A percentile compares a stretch with the other conserved stretches of the same genome.
These are phyloP conservation scores for Periparus ater DNA, from an alignment of 2,797 vertebrate species.

Conservation along the genomic window DNA sequence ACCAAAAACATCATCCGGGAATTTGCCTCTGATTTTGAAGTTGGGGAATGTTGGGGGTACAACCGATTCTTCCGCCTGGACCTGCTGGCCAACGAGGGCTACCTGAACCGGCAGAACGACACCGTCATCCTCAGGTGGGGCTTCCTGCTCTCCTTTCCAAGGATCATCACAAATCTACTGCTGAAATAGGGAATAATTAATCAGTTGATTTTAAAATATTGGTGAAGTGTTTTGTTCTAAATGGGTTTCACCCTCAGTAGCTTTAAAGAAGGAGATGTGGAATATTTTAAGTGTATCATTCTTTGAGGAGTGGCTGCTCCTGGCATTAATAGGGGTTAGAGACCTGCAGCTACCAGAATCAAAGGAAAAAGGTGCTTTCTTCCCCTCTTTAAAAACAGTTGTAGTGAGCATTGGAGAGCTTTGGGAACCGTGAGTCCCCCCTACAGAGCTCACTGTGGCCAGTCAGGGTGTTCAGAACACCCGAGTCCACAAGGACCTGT, in stretches of 20 bases:
- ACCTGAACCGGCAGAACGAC: slow-evolving; percentile 95
- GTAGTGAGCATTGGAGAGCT: neutral
- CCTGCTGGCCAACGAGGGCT: slow-evolving; percentile 95
- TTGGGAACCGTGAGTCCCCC: neutral
- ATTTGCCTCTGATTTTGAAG: slow-evolving; percentile 98
- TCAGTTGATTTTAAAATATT: neutral
- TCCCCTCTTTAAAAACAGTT: neutral
- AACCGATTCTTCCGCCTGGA: slow-evolving; percentile 97
- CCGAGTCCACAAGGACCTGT: neutral
- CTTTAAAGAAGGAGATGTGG: neutral
- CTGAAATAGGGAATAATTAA: rapidly evolving
- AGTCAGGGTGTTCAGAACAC: neutral
- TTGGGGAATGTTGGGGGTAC: slow-evolving; percentile 98
- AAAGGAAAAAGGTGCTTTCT: neutral
- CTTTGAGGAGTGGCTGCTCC: neutral
- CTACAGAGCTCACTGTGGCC: neutral
- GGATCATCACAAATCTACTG: rapidly evolving
- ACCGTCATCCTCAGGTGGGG: slow-evolving; percentile 92
- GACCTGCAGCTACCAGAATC: neutral
- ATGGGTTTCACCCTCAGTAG: neutral
- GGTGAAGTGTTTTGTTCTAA: neutral
- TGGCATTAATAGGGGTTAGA: neutral
- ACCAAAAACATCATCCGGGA: slow-evolving; percentile 98
- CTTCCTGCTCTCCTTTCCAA: neutral
- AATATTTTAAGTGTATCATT: neutral